Conservation (phyloP, 2,888 invertebrate genomes). For the Noctua comes region DNA sequence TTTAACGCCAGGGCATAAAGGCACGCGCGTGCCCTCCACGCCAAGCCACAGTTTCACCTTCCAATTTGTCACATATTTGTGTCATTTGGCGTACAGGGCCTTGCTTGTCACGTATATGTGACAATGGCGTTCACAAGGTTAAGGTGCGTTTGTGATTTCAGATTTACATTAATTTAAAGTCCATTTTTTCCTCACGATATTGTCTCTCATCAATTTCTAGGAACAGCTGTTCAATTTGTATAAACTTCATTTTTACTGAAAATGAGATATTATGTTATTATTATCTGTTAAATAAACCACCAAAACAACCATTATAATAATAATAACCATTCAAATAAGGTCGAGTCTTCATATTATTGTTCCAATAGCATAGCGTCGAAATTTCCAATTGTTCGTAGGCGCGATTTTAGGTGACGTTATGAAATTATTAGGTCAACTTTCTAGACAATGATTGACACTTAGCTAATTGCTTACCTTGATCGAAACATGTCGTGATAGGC, state of each 20-base stretch:
- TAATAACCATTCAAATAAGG: not conserved
- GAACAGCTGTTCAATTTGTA: not conserved
- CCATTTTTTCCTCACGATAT: not conserved
- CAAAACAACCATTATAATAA: too few relatives aligned
- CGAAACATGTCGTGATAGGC: conserved; percentile 29
- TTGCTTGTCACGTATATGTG: too few relatives aligned
- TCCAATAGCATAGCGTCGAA: not conserved
- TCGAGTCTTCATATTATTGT: not conserved
- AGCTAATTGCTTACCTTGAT: conserved; percentile 34
- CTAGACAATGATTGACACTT: conserved; percentile 47
- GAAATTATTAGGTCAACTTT: conserved; percentile 15
- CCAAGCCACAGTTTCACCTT: too few relatives aligned
- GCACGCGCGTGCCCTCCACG: too few relatives aligned
- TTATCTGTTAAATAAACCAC: not conserved
- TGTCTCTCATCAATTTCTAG: not conserved
- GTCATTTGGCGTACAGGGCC: too few relatives aligned
- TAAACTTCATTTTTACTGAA: not conserved
- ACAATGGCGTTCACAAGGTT: too few relatives aligned
- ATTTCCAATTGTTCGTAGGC: not conserved
- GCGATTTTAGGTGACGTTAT: not conserved
- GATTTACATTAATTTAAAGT: not conserved
- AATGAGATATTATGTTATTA: not conserved
- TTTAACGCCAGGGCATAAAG: too few relatives aligned
- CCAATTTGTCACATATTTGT: too few relatives aligned
- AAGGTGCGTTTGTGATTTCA: not conserved